A percentile compares a stretch with the other conserved stretches of the same genome.
Conservation (phyloP, 53 echinoderm and acorn worm species). For the Echinarachnius parma region DNA sequence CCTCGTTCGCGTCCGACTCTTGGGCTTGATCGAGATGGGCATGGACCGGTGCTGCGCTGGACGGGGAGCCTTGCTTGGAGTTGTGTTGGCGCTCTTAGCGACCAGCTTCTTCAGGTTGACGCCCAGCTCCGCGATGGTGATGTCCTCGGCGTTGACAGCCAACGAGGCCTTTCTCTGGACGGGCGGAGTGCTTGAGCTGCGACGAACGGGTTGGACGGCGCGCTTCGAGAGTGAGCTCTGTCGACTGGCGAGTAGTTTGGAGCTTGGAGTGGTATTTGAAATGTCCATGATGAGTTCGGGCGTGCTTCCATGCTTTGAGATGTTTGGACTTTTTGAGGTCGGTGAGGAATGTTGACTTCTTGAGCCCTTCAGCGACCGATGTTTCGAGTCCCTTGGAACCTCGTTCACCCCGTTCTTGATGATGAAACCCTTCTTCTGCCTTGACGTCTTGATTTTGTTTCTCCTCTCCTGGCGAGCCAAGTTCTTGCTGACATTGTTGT, state of each 20-base stretch:
- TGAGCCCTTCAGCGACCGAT: not conserved
- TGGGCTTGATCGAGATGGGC: slow-evolving; percentile 72
- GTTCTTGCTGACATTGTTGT: slow-evolving; percentile 27
- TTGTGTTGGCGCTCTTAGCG: not conserved
- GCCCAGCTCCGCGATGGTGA: slow-evolving; percentile 18
- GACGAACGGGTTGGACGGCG: slow-evolving; percentile 3
- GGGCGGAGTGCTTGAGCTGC: slow-evolving; percentile 43
- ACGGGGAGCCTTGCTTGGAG: slow-evolving; percentile 10
- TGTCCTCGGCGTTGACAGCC: not conserved
- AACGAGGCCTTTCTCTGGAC: slow-evolving; percentile 1
- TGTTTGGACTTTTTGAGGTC: too few relatives aligned
- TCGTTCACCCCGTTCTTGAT: slow-evolving; percentile 30
- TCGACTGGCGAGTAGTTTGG: slow-evolving; percentile 10
- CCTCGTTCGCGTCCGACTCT: slow-evolving; percentile 27
- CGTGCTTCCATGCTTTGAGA: not conserved
- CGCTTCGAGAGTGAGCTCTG: slow-evolving; percentile 34
- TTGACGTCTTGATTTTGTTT: not conserved
- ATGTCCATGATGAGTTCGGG: slow-evolving; percentile 23
- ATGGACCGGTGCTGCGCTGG: slow-evolving; percentile 64
- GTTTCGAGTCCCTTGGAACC: not conserved
- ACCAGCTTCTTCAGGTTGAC: not conserved
- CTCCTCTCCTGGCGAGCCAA: slow-evolving; percentile 1
- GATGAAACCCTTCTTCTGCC: not conserved
- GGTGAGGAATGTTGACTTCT: not conserved
- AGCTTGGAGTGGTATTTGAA: slow-evolving; percentile 24